Percentiles rank a stretch among this genome's conserved stretches.
These are phyloP conservation scores for Ommatoiulus sabulosus DNA, from an alignment of 2,888 invertebrate genomes.

Conservation along the genomic window DNA sequence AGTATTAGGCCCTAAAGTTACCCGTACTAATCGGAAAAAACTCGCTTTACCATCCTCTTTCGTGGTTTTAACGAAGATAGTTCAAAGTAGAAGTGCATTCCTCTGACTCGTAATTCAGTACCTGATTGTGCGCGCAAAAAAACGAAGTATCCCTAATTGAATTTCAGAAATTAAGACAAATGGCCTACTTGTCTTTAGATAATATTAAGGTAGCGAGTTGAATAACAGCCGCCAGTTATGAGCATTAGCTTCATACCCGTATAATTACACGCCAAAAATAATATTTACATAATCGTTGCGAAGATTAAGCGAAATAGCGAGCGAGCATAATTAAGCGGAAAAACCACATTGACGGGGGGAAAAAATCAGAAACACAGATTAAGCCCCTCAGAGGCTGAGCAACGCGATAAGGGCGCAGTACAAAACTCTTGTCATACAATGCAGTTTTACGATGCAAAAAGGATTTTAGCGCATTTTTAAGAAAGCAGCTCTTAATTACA, in stretches of 20 bases:
- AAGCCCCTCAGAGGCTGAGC: not conserved
- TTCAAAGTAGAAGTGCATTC: too few species aligned
- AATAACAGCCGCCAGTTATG: not conserved
- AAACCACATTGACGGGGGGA: not conserved
- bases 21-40: too few species aligned
- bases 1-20: too few species aligned
- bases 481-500: too few species aligned
- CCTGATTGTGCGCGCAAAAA: not conserved
- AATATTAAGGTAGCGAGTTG: constrained; percentile 18
- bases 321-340: constrained; percentile 12
- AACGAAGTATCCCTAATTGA: not conserved
- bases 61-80: too few species aligned
- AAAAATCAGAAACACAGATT: not conserved
- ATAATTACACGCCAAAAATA: constrained; percentile 34
- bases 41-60: too few species aligned
- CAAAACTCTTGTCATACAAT: too few species aligned
- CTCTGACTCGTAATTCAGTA: not conserved
- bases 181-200: constrained; percentile 4
- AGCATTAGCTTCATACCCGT: not conserved
- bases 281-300: constrained; percentile 23
- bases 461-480: too few species aligned
- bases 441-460: too few species aligned
- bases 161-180: constrained; percentile 13
- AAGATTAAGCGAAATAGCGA: constrained; percentile 14
- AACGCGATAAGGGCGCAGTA: not conserved